Evolutionary conservation across 2,888 invertebrate species (phyloP).

Genomic region (Siphlonurus alternatus): DNA sequence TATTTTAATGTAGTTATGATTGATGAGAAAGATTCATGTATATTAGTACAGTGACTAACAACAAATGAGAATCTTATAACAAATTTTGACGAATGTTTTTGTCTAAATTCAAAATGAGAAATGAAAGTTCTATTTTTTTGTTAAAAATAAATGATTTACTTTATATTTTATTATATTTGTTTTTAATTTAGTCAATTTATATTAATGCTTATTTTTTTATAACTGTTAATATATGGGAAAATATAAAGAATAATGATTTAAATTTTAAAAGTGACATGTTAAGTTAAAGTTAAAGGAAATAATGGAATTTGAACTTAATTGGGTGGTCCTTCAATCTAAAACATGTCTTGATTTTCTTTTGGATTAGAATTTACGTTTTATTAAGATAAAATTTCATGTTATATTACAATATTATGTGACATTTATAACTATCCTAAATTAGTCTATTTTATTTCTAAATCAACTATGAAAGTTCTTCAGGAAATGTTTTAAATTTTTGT

Average conservation of each 20-base stretch:
- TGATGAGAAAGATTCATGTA: not conserved
- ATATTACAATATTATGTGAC: not conserved
- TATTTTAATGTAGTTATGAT: not conserved
- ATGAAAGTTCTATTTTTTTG: not conserved
- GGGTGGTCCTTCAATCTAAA: not conserved
- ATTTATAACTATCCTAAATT: not conserved
- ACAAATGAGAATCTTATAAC: not conserved
- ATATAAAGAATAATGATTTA: not conserved
- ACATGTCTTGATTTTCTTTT: not conserved
- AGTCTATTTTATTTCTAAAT: not conserved
- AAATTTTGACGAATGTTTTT: not conserved
- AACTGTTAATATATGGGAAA: not conserved
- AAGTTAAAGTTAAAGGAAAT: too few species aligned
- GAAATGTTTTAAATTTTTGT: not conserved
- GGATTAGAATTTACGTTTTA: too few species aligned
- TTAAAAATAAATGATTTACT: not conserved
- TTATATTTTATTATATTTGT: not conserved
- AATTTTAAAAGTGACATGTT: not conserved
- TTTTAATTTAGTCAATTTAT: too few species aligned
- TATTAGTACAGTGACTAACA: not conserved
- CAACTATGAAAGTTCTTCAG: not conserved
- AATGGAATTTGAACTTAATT: not conserved
- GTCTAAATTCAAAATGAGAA: not conserved
- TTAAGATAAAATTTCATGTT: not conserved
- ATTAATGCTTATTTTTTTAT: too few species aligned